Conservation (phyloP, 2,888 invertebrate species). For the Drepana falcataria region DNA sequence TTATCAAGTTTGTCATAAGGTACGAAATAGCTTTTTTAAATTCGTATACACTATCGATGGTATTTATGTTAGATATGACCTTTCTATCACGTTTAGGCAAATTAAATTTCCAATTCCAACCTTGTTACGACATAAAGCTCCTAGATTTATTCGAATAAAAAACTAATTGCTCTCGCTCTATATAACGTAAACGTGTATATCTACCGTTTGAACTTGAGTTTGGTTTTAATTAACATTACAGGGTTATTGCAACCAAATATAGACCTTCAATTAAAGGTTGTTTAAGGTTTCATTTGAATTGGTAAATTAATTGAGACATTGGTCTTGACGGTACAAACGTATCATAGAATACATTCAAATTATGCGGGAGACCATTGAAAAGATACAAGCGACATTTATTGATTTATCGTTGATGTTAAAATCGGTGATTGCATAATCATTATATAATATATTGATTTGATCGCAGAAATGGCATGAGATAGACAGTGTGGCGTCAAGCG, state of each 20-base stretch:
- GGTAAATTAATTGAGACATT: neutral
- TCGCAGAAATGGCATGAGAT: neutral
- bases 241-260: neutral
- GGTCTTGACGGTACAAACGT: neutral
- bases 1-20: no score
- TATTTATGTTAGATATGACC: neutral
- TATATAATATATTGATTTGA: neutral
- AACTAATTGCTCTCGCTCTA: conserved; percentile 20
- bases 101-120: conserved; percentile 15
- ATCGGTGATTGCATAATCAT: no score
- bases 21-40: no score
- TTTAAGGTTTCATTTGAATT: neutral
- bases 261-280: neutral
- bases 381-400: neutral
- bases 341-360: no score
- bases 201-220: conserved; percentile 17
- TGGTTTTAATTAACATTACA: neutral
- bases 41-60: no score
- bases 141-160: conserved; percentile 17
- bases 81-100: neutral
- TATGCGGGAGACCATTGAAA: no score
- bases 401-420: no score
- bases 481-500: neutral
- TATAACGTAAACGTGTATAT: conserved; percentile 12
- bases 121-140: conserved; percentile 18